These are phyloP conservation scores for Spodoptera frugiperda DNA, from an alignment of 1,140 invertebrate species.

Conservation along the genomic window DNA sequence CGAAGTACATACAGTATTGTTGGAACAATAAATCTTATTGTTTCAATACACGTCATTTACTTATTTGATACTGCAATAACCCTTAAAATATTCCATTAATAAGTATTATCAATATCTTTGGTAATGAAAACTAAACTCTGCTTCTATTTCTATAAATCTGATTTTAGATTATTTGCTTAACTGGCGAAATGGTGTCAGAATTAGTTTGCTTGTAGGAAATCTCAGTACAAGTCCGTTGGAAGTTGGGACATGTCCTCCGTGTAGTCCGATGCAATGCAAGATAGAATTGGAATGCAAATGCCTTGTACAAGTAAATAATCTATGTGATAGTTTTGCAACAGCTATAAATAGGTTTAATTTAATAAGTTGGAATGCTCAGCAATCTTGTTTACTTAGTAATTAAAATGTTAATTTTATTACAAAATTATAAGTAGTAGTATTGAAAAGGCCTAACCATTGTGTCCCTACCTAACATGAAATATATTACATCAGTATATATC, in stretches of 20 bases:
- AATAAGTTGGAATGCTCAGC: no score
- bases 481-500: no score
- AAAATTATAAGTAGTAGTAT: no score
- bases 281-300: constrained; percentile 13
- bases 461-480: no score
- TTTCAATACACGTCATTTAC: neutral
- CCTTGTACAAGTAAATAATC: neutral
- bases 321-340: neutral
- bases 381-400: no score
- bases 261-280: constrained; percentile 9
- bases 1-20: constrained; percentile 27
- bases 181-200: neutral
- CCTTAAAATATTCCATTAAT: no score
- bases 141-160: no score
- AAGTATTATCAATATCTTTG: no score
- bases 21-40: constrained; percentile 38
- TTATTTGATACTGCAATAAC: no score
- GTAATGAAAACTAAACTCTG: no score
- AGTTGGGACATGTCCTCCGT: neutral
- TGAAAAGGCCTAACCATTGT: no score
- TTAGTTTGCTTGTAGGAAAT: neutral
- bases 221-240: neutral
- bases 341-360: neutral
- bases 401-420: no score
- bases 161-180: neutral